Percentiles rank a stretch among this genome's conserved stretches.
These are phyloP conservation scores for Lophius americanus DNA, from an alignment of 2,797 vertebrate genomes.

Conservation along the genomic window DNA sequence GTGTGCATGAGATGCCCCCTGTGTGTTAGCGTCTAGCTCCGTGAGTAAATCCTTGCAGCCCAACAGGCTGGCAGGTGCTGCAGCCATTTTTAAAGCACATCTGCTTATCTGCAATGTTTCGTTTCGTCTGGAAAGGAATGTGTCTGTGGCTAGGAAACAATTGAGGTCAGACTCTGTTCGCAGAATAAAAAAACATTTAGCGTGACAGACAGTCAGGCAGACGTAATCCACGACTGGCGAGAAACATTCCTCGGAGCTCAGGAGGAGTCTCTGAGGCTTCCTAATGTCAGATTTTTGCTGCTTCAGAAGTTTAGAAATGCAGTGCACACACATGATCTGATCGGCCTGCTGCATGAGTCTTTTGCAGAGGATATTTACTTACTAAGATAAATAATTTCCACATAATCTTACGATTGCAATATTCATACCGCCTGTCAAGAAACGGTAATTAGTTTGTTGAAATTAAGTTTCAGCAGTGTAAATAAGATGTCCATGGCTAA, in stretches of 20 bases:
- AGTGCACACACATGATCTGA: constrained; percentile 6
- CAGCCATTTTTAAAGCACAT: constrained; percentile 66
- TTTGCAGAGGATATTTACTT: constrained; percentile 5
- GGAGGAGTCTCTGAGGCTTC: constrained; percentile 59
- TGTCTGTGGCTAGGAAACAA: constrained; percentile 65
- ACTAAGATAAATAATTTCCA: constrained; percentile 5
- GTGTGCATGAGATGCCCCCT: constrained; percentile 22
- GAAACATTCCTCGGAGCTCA: constrained; percentile 48
- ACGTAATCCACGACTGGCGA: constrained; percentile 56
- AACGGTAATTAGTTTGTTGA: not conserved
- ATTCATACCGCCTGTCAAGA: not conserved
- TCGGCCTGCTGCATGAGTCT: not conserved
- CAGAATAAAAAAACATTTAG: constrained; percentile 65
- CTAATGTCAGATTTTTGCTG: constrained; percentile 53
- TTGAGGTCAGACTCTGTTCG: constrained; percentile 60
- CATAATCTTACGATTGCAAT: constrained; percentile 9
- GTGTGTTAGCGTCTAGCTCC: constrained; percentile 38
- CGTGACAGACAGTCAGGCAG: constrained; percentile 55
- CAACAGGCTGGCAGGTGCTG: constrained; percentile 4
- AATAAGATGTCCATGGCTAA: constrained; percentile 25
- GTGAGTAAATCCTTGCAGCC: constrained; percentile 21
- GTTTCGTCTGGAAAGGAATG: constrained; percentile 57
- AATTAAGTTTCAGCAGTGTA: constrained; percentile 14
- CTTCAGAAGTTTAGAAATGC: constrained; percentile 47
- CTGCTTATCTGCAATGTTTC: constrained; percentile 45